Evolutionary conservation across 2,888 invertebrate genomes (phyloP).

Genomic region (Torymus texanus): DNA sequence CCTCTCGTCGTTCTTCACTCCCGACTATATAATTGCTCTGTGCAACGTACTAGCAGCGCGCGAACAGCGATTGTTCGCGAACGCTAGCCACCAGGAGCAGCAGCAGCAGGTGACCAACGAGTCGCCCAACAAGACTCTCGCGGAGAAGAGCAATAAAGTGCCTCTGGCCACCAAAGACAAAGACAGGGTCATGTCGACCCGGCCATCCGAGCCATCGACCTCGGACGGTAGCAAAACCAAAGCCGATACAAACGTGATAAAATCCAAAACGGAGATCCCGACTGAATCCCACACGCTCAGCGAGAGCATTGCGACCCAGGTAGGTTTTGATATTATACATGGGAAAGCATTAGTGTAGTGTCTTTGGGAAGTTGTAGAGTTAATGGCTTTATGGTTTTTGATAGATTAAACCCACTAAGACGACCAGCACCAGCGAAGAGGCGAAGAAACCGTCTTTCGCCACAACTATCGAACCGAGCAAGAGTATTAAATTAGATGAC

Average conservation of each 20-base stretch:
- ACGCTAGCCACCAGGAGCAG: slow-evolving; percentile 76
- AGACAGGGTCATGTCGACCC: slow-evolving; percentile 29
- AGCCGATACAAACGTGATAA: slow-evolving; percentile 37
- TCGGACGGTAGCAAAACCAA: slow-evolving; percentile 37
- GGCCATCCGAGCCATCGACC: neutral
- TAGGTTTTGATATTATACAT: slow-evolving; percentile 7
- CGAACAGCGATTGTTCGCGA: slow-evolving; percentile 81
- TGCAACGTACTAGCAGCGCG: slow-evolving; percentile 85
- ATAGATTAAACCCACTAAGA: slow-evolving; percentile 54
- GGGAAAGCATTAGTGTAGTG: no score
- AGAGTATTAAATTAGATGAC: slow-evolving; percentile 22
- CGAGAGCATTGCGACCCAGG: slow-evolving; percentile 44
- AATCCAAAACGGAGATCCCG: slow-evolving; percentile 40
- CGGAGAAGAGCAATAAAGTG: slow-evolving; percentile 21
- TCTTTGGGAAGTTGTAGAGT: no score
- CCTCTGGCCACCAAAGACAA: slow-evolving; percentile 32
- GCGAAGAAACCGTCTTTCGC: slow-evolving; percentile 19
- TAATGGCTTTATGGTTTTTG: neutral
- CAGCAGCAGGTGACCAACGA: slow-evolving; percentile 70
- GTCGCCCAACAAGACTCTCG: slow-evolving; percentile 34
- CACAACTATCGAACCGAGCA: slow-evolving; percentile 41
- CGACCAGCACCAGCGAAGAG: slow-evolving; percentile 28
- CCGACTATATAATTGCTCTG: slow-evolving; percentile 84
- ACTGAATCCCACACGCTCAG: slow-evolving; percentile 23
- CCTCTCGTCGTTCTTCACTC: slow-evolving; percentile 80